Conservation (phyloP, 2,888 invertebrate genomes). For the Scaptomyza flava region DNA sequence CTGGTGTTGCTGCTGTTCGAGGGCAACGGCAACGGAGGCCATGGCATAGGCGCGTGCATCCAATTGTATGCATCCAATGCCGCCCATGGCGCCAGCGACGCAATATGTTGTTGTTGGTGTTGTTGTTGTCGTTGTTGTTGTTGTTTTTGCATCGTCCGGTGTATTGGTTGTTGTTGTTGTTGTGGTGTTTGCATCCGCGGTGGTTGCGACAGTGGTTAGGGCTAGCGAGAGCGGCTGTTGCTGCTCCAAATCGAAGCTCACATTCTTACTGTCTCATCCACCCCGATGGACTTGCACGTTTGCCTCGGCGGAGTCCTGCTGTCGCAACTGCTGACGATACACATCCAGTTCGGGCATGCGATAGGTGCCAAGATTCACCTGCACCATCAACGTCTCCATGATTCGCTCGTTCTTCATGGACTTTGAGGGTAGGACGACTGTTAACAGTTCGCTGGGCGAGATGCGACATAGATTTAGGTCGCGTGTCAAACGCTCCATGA, state of each 20-base stretch:
- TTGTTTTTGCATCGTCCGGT: constrained; percentile 1
- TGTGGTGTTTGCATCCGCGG: constrained; percentile 13
- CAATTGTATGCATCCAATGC: constrained; percentile 27
- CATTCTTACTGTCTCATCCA: constrained; percentile 84
- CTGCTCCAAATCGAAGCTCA: constrained; percentile 84
- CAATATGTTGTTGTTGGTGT: constrained; percentile 35
- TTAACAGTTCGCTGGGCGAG: constrained; percentile 95
- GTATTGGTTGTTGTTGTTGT: constrained; percentile 1
- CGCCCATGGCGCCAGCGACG: constrained; percentile 26
- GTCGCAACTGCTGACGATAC: constrained; percentile 93
- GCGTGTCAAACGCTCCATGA: constrained; percentile 95
- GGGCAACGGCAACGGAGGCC: constrained; percentile 71
- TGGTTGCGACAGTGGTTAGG: constrained; percentile 28
- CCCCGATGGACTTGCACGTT: constrained; percentile 85
- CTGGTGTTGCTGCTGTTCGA: constrained; percentile 60
- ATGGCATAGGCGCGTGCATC: constrained; percentile 76
- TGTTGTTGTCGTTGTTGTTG: constrained; percentile 2
- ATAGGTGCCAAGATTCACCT: constrained; percentile 96
- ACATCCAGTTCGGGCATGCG: constrained; percentile 95
- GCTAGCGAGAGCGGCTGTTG: constrained; percentile 61
- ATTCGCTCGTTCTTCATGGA: constrained; percentile 96
- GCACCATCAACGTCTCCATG: constrained; percentile 95
- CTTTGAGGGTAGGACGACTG: constrained; percentile 96
- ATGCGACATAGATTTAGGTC: constrained; percentile 95
- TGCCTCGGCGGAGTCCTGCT: constrained; percentile 94